phyloP scores from a whole-genome alignment of 2,888 invertebrate genomes.

The Steromphala cineraria region DNA sequence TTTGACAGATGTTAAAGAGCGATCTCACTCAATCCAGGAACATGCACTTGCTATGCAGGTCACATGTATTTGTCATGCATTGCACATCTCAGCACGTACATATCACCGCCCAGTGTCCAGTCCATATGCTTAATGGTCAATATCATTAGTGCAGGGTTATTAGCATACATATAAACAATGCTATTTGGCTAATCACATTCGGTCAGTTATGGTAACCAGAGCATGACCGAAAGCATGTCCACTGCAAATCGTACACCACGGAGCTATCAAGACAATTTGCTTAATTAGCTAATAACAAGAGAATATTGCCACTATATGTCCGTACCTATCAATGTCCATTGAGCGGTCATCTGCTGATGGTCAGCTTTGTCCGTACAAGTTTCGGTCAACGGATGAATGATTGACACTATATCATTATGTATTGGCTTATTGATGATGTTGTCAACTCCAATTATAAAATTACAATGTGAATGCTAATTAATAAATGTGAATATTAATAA shows the following conservation, averaged over 20 bases:
- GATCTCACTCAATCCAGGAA: neutral
- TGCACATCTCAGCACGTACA: neutral
- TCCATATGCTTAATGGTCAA: constrained; percentile 5
- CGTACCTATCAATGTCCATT: neutral
- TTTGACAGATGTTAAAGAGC: neutral
- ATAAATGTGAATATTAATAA: no score
- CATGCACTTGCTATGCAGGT: neutral
- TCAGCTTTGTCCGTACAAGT: neutral
- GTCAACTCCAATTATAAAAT: no score
- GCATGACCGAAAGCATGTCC: neutral
- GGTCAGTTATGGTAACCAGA: neutral
- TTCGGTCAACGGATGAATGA: neutral
- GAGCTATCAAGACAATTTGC: neutral
- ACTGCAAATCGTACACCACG: neutral
- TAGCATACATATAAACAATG: constrained; percentile 8
- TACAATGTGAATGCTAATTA: no score
- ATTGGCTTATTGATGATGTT: no score
- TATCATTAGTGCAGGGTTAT: neutral
- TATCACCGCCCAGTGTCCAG: neutral
- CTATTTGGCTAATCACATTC: neutral
- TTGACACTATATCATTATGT: no score
- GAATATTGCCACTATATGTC: neutral
- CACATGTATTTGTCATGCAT: neutral
- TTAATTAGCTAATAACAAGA: neutral
- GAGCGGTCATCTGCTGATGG: neutral